Percentiles rank a stretch among this genome's conserved stretches.
These are phyloP conservation scores for Drosophila yooni DNA, from an alignment of 2,888 invertebrate genomes.

Conservation along the genomic window DNA sequence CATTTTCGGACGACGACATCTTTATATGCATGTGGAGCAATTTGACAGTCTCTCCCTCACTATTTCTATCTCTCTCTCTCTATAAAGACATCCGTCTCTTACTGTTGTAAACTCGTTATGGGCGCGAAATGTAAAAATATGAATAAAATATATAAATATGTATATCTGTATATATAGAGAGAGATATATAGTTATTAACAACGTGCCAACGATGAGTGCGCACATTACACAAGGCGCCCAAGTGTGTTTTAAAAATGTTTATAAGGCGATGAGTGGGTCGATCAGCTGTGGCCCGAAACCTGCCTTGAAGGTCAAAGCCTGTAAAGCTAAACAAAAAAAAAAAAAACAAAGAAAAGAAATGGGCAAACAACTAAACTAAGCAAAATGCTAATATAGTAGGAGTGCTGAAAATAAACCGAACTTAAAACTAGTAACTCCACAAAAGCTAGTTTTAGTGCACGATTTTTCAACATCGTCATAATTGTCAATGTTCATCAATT, in stretches of 20 bases:
- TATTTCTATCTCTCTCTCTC: neutral
- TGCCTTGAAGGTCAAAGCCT: conserved; percentile 62
- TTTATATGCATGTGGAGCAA: conserved; percentile 70
- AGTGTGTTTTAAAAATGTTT: conserved; percentile 51
- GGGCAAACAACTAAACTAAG: conserved; percentile 25
- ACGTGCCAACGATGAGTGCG: conserved; percentile 74
- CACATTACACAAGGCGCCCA: conserved; percentile 68
- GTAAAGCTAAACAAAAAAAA: conserved; percentile 11
- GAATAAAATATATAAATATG: conserved; percentile 19
- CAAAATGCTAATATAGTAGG: conserved; percentile 10
- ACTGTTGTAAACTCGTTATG: conserved; percentile 65
- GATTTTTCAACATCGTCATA: conserved; percentile 22
- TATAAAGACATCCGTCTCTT: neutral
- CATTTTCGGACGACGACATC: conserved; percentile 58
- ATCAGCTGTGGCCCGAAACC: conserved; percentile 61
- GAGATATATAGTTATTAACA: conserved; percentile 38
- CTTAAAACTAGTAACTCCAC: neutral
- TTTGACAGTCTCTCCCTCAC: conserved; percentile 32
- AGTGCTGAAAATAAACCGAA: neutral
- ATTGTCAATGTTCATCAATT: conserved; percentile 29
- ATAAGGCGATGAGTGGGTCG: conserved; percentile 67
- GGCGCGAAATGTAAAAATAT: conserved; percentile 46
- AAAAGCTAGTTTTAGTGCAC: conserved; percentile 12
- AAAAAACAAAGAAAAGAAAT: conserved; percentile 1
- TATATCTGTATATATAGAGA: conserved; percentile 4